A percentile compares a stretch with the other conserved stretches of the same genome.
Evolutionary conservation across 2,797 vertebrate genomes (phyloP).

Genomic region (Gadopsis marmoratus): DNA sequence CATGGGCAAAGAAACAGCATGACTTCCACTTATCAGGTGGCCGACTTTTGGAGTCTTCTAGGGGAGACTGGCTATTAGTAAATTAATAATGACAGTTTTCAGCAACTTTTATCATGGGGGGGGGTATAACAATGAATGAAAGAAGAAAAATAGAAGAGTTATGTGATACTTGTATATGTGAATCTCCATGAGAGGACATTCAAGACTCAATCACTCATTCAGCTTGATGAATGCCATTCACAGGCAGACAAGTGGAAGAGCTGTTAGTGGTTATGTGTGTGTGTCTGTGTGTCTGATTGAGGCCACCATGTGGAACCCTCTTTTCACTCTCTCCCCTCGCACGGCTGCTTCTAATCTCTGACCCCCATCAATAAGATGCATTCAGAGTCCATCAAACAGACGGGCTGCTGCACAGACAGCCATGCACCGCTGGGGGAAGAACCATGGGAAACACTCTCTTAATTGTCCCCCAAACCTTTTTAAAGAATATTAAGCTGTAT

Average conservation of each 20-base stretch:
- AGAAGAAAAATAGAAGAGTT: slow-evolving; percentile 10
- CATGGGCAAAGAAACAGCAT: slow-evolving; percentile 30
- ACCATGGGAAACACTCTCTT: slow-evolving; percentile 86
- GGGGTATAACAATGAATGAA: background rate
- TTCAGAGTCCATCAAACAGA: slow-evolving; percentile 87
- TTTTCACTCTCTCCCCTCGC: slow-evolving; percentile 75
- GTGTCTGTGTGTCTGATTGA: slow-evolving; percentile 56
- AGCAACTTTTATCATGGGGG: background rate
- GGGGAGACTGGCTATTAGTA: background rate
- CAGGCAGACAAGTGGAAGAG: slow-evolving; percentile 85
- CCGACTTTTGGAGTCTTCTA: background rate
- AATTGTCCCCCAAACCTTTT: slow-evolving; percentile 87
- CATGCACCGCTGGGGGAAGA: slow-evolving; percentile 81
- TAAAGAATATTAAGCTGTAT: slow-evolving; percentile 90
- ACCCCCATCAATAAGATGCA: slow-evolving; percentile 89
- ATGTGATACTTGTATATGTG: slow-evolving; percentile 4
- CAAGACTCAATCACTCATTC: slow-evolving; percentile 63
- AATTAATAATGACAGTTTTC: slow-evolving; percentile 3
- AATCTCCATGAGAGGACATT: slow-evolving; percentile 47
- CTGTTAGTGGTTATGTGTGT: slow-evolving; percentile 66
- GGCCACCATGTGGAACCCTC: slow-evolving; percentile 72
- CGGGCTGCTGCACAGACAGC: slow-evolving; percentile 81
- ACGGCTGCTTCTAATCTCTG: slow-evolving; percentile 86
- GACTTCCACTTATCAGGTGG: slow-evolving; percentile 13
- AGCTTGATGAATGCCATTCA: slow-evolving; percentile 77